phyloP scores from a whole-genome alignment of 2,113 vertebrate genomes.

The Otus sunia region DNA sequence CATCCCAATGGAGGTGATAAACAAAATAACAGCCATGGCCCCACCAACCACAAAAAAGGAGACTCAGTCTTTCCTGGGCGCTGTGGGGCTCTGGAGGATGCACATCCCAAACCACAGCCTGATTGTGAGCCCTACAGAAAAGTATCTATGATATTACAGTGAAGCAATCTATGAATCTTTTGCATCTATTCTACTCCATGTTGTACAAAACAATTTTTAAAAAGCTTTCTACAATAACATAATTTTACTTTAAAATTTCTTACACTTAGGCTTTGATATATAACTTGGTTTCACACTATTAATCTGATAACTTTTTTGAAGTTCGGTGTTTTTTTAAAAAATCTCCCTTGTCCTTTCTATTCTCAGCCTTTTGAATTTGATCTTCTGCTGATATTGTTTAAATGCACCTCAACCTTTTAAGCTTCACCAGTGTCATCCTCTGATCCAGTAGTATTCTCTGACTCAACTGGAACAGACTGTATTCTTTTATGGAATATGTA shows the following conservation, averaged over 20 bases:
- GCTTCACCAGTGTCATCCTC: not conserved
- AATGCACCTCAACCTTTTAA: not conserved
- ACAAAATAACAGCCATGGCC: too few relatives aligned
- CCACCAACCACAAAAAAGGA: too few relatives aligned
- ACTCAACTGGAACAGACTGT: accelerated
- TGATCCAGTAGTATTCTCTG: not conserved
- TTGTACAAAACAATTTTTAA: not conserved
- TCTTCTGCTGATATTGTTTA: not conserved
- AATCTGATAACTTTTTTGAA: not conserved
- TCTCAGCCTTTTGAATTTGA: not conserved
- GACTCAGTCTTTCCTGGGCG: too few relatives aligned
- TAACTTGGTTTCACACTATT: not conserved
- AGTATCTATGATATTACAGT: accelerated
- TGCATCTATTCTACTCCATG: not conserved
- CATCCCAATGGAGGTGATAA: too few relatives aligned
- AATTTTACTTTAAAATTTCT: not conserved
- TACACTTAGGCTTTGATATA: not conserved
- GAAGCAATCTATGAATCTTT: not conserved
- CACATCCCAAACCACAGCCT: too few relatives aligned
- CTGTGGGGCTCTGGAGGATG: too few relatives aligned
- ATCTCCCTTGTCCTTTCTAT: not conserved
- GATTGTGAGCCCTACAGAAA: too few relatives aligned
- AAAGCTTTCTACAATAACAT: not conserved
- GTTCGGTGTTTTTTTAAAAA: not conserved
- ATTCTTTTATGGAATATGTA: not conserved